phyloP scores from a whole-genome alignment of 1,140 invertebrate genomes.

The Dreissena polymorpha region DNA sequence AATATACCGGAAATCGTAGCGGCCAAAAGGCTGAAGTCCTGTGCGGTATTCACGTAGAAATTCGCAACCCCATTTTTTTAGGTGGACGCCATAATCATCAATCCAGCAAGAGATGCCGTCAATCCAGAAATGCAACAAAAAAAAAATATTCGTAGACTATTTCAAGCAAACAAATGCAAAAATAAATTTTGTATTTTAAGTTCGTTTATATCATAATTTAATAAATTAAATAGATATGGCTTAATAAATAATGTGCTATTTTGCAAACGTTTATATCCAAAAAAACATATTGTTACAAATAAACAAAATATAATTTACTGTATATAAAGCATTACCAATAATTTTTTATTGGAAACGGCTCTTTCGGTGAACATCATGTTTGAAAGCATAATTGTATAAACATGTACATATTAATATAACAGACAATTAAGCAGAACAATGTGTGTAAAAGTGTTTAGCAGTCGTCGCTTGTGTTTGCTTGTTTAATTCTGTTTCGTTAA shows the following conservation, averaged over 20 bases:
- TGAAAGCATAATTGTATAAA: too few species aligned
- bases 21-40: conserved; percentile 66
- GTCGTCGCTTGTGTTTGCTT: not conserved
- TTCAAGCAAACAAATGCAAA: too few species aligned
- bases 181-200: too few species aligned
- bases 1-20: conserved; percentile 26
- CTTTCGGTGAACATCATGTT: too few species aligned
- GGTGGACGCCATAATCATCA: conserved; percentile 62
- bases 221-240: too few species aligned
- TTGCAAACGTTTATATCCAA: not conserved
- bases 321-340: too few species aligned
- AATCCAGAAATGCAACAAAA: conserved; percentile 65
- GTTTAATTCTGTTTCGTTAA: not conserved
- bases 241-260: too few species aligned
- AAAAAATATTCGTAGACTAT: conserved; percentile 21
- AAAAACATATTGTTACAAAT: not conserved
- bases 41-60: conserved; percentile 67
- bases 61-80: conserved; percentile 66
- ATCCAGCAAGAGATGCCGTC: conserved; percentile 58
- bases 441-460: too few species aligned
- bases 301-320: not conserved
- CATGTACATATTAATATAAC: too few species aligned
- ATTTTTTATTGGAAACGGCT: too few species aligned
- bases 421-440: too few species aligned
- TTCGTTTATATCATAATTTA: too few species aligned